A percentile compares a stretch with the other conserved stretches of the same genome.
These are phyloP conservation scores for Ophioninae sp. DNA, from an alignment of 2,888 invertebrate genomes.

Conservation along the genomic window DNA sequence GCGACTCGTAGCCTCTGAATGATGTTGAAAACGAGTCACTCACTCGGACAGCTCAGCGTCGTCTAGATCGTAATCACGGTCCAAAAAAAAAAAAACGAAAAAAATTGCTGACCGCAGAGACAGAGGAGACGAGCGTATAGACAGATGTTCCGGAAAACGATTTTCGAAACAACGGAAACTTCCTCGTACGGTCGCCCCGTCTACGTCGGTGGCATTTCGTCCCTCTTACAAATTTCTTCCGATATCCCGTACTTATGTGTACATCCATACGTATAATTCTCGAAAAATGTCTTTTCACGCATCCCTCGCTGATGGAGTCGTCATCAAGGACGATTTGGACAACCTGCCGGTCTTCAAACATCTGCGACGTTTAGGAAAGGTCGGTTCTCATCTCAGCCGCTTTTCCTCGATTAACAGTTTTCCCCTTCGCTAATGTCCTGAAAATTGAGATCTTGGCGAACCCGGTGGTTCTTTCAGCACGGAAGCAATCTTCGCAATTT, in stretches of 20 bases:
- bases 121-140: conserved; percentile 8
- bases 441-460: conserved; percentile 37
- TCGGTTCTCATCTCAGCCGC: conserved; percentile 2
- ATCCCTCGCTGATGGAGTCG: conserved; percentile 47
- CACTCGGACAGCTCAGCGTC: conserved; percentile 40
- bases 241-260: background rate
- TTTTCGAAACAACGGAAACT: conserved; percentile 44
- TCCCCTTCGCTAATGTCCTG: conserved; percentile 35
- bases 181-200: conserved; percentile 5
- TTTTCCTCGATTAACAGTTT: conserved; percentile 19
- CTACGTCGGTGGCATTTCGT: background rate
- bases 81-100: conserved; percentile 46
- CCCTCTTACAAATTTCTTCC: conserved; percentile 2
- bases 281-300: conserved; percentile 53
- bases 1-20: conserved; percentile 52
- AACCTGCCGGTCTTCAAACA: conserved; percentile 24
- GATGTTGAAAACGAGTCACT: conserved; percentile 57
- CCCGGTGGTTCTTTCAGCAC: background rate
- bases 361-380: conserved; percentile 39
- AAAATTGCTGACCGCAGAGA: conserved; percentile 43
- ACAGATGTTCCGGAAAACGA: conserved; percentile 61
- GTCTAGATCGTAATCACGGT: conserved; percentile 36
- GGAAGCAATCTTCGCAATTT: conserved; percentile 11
- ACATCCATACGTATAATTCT: background rate
- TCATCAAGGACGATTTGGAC: conserved; percentile 38